phyloP scores from a whole-genome alignment of 2,888 invertebrate species.

The Dynastes hyllus region DNA sequence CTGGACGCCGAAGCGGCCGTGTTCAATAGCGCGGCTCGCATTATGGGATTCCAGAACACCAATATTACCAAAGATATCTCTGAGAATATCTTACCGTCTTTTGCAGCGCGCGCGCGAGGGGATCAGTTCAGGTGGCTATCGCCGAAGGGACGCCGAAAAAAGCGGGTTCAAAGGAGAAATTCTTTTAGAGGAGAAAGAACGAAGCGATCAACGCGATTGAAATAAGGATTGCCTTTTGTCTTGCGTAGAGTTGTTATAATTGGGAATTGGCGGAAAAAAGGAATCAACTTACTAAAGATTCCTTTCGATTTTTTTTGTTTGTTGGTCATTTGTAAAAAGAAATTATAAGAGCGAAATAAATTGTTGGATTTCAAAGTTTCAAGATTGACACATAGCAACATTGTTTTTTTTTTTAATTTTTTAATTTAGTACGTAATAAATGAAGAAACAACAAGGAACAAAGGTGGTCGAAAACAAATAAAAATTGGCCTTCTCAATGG shows the following conservation, averaged over 20 bases:
- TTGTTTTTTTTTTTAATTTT: no score
- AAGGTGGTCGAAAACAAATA: no score
- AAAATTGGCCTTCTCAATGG: no score
- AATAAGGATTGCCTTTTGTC: constrained; percentile 24
- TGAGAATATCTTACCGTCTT: constrained; percentile 54
- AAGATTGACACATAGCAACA: no score
- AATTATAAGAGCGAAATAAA: no score
- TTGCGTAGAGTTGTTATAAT: neutral
- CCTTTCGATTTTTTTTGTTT: neutral
- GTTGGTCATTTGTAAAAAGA: no score
- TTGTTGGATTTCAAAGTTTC: no score
- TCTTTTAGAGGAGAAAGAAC: neutral
- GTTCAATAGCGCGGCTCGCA: constrained; percentile 61
- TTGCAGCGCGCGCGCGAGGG: constrained; percentile 1
- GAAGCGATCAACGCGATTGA: constrained; percentile 1
- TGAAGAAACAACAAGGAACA: no score
- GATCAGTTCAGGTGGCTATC: constrained; percentile 8
- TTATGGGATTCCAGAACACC: constrained; percentile 70
- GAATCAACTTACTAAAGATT: neutral
- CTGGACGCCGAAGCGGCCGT: constrained; percentile 37
- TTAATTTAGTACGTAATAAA: no score
- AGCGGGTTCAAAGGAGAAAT: constrained; percentile 23
- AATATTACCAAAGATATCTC: constrained; percentile 66
- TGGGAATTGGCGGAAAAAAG: neutral
- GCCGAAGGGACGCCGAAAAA: neutral